Percentiles rank a stretch among this genome's conserved stretches.
Evolutionary conservation across 2,113 vertebrate genomes (phyloP).

Genomic region (Sinocyclocheilus rhinocerous): DNA sequence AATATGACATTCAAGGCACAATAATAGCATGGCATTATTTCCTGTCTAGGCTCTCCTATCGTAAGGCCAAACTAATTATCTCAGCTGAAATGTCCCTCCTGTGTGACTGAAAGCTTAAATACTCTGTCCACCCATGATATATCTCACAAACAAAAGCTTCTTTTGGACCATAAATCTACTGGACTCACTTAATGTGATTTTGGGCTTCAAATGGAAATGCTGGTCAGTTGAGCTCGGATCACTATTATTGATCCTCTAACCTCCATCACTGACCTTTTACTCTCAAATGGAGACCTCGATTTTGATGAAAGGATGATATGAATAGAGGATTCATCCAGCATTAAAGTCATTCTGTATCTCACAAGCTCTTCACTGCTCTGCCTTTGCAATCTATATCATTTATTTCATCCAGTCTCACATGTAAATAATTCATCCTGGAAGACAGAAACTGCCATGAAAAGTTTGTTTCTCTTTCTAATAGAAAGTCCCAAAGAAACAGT

Average conservation of each 20-base stretch:
- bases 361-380: neutral
- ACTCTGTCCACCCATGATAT: neutral
- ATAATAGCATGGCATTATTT: conserved; percentile 57
- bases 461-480: conserved; percentile 26
- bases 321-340: conserved; percentile 5
- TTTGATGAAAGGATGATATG: neutral
- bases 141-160: neutral
- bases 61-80: conserved; percentile 53
- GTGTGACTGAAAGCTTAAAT: conserved; percentile 30
- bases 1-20: conserved; percentile 60
- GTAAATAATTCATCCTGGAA: conserved; percentile 26
- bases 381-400: neutral
- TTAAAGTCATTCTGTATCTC: neutral
- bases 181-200: neutral
- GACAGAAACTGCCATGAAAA: conserved; percentile 6
- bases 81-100: conserved; percentile 21
- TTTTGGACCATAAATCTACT: neutral
- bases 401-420: neutral
- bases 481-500: conserved; percentile 3
- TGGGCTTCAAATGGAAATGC: neutral
- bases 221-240: neutral
- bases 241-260: conserved; percentile 21
- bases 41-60: conserved; percentile 36
- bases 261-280: neutral
- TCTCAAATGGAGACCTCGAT: neutral